A percentile compares a stretch with the other conserved stretches of the same genome.
These are phyloP conservation scores for Emydura subglobosa DNA, from an alignment of 2,113 vertebrate genomes.

Conservation along the genomic window DNA sequence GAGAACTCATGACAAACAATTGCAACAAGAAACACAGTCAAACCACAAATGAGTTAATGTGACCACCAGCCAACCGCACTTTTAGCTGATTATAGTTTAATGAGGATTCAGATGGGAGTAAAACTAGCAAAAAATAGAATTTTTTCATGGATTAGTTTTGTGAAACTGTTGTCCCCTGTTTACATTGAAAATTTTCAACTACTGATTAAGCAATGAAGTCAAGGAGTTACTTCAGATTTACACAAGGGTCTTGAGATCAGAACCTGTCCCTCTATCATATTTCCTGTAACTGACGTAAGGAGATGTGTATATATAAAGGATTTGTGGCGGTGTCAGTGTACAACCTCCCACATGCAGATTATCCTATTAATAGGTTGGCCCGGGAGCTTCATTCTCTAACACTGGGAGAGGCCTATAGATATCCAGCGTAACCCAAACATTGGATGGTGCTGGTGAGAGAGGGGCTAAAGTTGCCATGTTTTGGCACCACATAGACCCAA, in stretches of 20 bases:
- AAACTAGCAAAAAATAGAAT: no score
- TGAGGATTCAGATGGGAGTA: background rate
- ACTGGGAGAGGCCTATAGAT: background rate
- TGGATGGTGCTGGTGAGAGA: background rate
- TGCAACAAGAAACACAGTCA: conserved; percentile 29
- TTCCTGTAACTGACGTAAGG: no score
- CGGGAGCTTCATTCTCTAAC: background rate
- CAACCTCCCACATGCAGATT: background rate
- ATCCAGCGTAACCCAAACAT: background rate
- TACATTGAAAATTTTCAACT: no score
- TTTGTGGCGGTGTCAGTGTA: background rate
- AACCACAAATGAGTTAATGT: conserved; percentile 35
- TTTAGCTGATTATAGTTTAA: background rate
- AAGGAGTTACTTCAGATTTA: no score
- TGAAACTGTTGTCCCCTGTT: no score
- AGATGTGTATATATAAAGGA: no score
- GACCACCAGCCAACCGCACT: conserved; percentile 28
- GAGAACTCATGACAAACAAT: background rate
- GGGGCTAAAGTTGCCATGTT: rapidly evolving
- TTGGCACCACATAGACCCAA: background rate
- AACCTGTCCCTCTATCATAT: no score
- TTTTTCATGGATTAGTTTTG: no score
- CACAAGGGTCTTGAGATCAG: no score
- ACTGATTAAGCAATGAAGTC: no score
- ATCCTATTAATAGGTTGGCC: background rate